Base-by-base conservation (phyloP, 2,797 vertebrate species). In the Ptychobarbus kaznakovi region DNA sequence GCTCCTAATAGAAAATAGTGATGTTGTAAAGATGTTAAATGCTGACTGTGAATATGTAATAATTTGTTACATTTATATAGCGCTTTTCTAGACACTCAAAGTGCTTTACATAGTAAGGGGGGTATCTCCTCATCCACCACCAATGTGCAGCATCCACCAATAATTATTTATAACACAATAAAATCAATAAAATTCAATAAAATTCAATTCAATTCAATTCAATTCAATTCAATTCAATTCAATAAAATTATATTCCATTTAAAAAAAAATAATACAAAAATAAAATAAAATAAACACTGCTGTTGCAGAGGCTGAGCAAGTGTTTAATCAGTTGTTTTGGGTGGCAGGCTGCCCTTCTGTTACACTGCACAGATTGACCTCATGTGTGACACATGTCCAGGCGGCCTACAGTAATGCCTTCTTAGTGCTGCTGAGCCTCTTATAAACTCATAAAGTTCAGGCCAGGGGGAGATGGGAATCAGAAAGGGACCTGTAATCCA, bases 361-460 rank as follows among this genome's bases (percentile, higher is more conserved):
- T 86, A 28, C 28, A 18, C 80, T 79, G 53, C 42, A 46, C 66
- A 83, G 83, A 63, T 72, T 85, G 70, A 88, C 61, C 86, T 83
- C 28, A 56, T 80, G 56, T 66, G 80, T 83, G 80, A 87, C 87
- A 80, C 63, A 44, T 77, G 79, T 49, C 75, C 84, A 73, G 68
- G 63, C 61, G 53, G 82, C 80, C 69, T 66, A 25, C 28, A 78
- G 82, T 86, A 85, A 85, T 82, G 80, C 86, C 87, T 77, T 81
- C 86, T 88, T 79, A 81, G 69, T 32, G 74, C 74, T 79, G 74
- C 74, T 87, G 76, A 86, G 84, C 80, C 63, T 88, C 65, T 89
- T 89, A 85, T 74, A 42, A 84, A 68, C 84, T 87, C 70, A 72
- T 61, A 79, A 87, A 77, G 75, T 73, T 80, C 82, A 84, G 46